A percentile compares a stretch with the other conserved stretches of the same genome.
Conservation (phyloP, 2,888 invertebrate species). For the Malthinus seriepunctatus region DNA sequence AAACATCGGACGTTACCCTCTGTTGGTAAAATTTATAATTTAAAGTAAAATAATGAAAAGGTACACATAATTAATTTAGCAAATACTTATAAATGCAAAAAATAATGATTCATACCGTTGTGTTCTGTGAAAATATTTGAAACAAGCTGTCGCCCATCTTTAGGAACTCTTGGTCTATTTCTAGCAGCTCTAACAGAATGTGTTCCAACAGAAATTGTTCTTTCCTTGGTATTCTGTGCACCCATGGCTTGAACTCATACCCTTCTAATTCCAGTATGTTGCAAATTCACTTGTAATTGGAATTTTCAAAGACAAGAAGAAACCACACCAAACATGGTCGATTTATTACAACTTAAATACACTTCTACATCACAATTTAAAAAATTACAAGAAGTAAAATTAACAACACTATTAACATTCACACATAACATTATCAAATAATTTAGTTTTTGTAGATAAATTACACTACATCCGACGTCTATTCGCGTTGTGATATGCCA, state of each 20-base stretch:
- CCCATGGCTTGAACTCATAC: conserved; percentile 71
- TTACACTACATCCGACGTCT: conserved; percentile 51
- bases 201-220: conserved; percentile 73
- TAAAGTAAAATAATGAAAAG: background rate
- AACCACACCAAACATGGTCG: conserved; percentile 49
- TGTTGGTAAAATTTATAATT: background rate
- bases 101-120: conserved; percentile 73
- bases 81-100: conserved; percentile 9
- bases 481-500: conserved; percentile 49
- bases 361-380: conserved; percentile 39
- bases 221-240: conserved; percentile 93
- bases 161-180: conserved; percentile 74
- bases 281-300: conserved; percentile 45
- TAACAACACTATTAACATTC: conserved; percentile 14
- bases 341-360: conserved; percentile 35
- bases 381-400: conserved; percentile 30
- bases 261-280: conserved; percentile 50
- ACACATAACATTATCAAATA: conserved; percentile 39
- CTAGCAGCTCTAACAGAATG: conserved; percentile 73
- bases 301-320: conserved; percentile 32
- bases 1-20: too few species aligned
- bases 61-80: conserved; percentile 1
- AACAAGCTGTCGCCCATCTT: conserved; percentile 83
- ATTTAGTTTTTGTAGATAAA: conserved; percentile 40
- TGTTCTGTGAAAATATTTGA: conserved; percentile 95